A percentile compares a stretch with the other conserved stretches of the same genome.
These are phyloP conservation scores for Poecilia latipinna DNA, from an alignment of 2,113 vertebrate species.

Conservation along the genomic window DNA sequence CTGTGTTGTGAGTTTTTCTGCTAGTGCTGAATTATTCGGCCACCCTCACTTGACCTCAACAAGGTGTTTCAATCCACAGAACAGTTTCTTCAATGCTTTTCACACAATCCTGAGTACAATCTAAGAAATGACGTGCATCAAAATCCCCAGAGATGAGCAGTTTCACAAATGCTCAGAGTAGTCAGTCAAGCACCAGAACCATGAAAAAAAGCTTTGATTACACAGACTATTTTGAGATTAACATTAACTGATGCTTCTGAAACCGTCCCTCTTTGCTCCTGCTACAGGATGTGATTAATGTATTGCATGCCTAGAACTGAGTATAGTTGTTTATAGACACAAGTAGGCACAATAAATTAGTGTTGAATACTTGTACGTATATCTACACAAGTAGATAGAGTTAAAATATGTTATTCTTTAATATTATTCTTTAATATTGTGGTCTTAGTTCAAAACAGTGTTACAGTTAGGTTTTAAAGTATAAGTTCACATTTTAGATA, in stretches of 20 bases:
- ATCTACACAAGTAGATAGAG: no score
- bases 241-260: not conserved
- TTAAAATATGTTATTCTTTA: no score
- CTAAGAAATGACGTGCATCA: not conserved
- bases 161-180: not conserved
- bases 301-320: no score
- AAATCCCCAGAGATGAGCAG: not conserved
- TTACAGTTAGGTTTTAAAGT: no score
- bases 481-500: no score
- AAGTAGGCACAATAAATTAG: no score
- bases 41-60: not conserved
- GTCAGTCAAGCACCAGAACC: not conserved
- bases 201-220: not conserved
- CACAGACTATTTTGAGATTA: not conserved
- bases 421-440: no score
- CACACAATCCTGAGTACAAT: slow-evolving; percentile 4
- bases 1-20: slow-evolving; percentile 1
- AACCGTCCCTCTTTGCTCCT: no score
- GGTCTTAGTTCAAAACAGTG: no score
- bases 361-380: no score
- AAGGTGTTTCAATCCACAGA: not conserved
- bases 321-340: no score
- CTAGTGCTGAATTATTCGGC: not conserved
- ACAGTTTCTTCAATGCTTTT: not conserved
- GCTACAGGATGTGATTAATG: no score